Evolutionary conservation across 2,797 vertebrate genomes (phyloP), one percentile per base, ranked within the genome.

Genomic region (Takifugu ocellatus): DNA sequence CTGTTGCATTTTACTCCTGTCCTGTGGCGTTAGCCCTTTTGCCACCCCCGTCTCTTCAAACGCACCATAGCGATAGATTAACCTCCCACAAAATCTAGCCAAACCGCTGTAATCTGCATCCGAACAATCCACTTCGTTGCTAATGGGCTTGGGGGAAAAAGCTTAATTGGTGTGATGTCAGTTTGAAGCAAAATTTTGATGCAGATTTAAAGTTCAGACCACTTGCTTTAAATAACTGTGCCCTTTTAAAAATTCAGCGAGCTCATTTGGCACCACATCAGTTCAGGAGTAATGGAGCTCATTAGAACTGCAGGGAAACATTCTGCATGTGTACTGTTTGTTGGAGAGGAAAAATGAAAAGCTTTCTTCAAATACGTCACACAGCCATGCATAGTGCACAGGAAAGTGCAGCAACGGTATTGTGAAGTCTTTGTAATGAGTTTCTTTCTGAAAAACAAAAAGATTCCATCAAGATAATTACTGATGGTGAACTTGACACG

Each of bases 201-300:
- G 74, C 77, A 75, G 72, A 84, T 87, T 78, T 86, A 85, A 86
- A 76, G 77, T 81, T 83, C 59, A 80, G 73, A 82, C 84, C 74
- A 54, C 77, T 83, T 77, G 71, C 86, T 84, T 89, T 87, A 87
- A 90, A 89, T 89, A 90, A 88, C 74, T 82, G 55, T 59, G 72
- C 68, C 66, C 83, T 82, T 81, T 87, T 66, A 68, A 74, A 82
- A 80, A 89, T 87, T 70, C 78, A 85, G 79, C 74, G 66, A 86
- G 81, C 81, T 87, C 68, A 86, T 87, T 88, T 89, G 79, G 83
- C 77, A 61, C 74, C 59, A 71, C 73, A 74, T 85, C 74, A 83
- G 65, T 84, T 74, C 75, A 66, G 77, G 71, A 77, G 80, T 87
- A 85, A 91, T 85, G 83, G 78, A 74, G 78, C 82, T 89, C 76